phyloP scores from a whole-genome alignment of 2,888 invertebrate genomes.

The Mimas tiliae region DNA sequence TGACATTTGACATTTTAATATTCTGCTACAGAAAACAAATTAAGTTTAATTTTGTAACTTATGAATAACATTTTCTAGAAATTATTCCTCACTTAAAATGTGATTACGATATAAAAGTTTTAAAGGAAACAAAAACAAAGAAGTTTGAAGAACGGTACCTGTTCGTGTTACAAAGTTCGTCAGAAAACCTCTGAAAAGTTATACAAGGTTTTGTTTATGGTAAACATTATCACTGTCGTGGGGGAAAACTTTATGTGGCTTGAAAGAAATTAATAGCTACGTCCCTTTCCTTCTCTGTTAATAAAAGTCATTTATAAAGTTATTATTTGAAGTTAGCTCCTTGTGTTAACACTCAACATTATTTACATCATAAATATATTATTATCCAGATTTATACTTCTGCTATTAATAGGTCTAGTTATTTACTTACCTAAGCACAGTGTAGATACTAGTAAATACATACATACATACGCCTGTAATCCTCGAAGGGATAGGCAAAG shows the following conservation, averaged over 20 bases:
- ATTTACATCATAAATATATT: too few relatives aligned
- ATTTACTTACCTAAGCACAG: too few relatives aligned
- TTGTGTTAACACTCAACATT: neutral
- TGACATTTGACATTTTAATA: neutral
- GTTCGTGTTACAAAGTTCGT: constrained; percentile 26
- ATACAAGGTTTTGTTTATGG: constrained; percentile 20
- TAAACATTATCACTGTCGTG: constrained; percentile 22
- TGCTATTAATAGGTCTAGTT: too few relatives aligned
- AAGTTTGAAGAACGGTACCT: constrained; percentile 26
- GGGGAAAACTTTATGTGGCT: constrained; percentile 12
- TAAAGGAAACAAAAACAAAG: constrained; percentile 22
- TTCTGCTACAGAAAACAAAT: neutral
- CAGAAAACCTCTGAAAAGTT: constrained; percentile 15
- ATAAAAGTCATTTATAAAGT: constrained; percentile 28
- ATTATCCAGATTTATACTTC: too few relatives aligned
- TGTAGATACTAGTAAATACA: too few relatives aligned
- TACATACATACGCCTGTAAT: too few relatives aligned
- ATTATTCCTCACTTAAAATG: constrained; percentile 14
- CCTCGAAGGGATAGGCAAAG: too few relatives aligned
- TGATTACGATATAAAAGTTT: constrained; percentile 25
- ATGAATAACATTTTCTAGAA: constrained; percentile 1
- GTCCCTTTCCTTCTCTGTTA: neutral
- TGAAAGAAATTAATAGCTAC: constrained; percentile 17
- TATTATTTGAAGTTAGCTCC: constrained; percentile 27
- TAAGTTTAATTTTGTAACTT: neutral